These are phyloP conservation scores for Muscicapa comitata DNA, from an alignment of 2,797 vertebrate species.

Conservation along the genomic window DNA sequence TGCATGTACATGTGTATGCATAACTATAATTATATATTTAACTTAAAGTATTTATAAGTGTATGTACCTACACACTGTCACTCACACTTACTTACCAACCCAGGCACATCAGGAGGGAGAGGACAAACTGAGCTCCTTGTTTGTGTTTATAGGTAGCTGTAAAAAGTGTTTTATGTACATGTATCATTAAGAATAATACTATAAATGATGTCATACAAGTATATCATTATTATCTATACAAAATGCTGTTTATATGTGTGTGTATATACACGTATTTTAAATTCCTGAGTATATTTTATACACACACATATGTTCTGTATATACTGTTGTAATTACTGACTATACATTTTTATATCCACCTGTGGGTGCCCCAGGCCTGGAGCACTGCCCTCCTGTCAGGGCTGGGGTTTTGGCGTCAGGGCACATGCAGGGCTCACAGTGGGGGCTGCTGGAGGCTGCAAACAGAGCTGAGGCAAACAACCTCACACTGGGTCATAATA, in stretches of 20 bases:
- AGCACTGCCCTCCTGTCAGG: not conserved
- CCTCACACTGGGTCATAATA: fast-evolving
- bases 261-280: not conserved
- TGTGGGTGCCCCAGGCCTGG: not conserved
- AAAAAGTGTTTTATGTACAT: not conserved
- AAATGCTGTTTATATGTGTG: not conserved
- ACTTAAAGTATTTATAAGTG: not conserved
- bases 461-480: not conserved
- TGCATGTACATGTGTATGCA: not conserved
- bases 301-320: fast-evolving
- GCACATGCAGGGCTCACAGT: not conserved
- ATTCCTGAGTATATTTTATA: not conserved
- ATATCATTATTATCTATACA: not conserved
- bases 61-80: not conserved
- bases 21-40: not conserved
- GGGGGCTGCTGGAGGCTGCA: not conserved
- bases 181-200: not conserved
- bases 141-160: not conserved
- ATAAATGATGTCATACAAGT: not conserved
- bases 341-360: too few species aligned
- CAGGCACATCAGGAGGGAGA: not conserved
- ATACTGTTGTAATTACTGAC: not conserved
- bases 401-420: not conserved
- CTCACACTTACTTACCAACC: not conserved
- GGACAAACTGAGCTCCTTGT: not conserved